Conservation (phyloP, 2,797 vertebrate species). For the Halcyon chelicuti region DNA sequence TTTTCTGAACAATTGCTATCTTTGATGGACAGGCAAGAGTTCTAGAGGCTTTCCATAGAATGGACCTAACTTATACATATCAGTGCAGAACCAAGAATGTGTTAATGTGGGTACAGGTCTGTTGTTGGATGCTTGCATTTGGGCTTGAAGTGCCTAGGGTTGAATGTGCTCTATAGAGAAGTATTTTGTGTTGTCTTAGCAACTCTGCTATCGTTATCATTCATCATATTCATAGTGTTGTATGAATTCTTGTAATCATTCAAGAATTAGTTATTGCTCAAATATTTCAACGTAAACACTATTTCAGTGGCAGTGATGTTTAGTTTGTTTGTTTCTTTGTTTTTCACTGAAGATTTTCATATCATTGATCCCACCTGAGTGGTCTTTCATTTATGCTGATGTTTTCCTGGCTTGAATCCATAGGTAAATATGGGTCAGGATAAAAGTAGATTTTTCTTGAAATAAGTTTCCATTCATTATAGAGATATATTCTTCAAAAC, state of each 20-base stretch:
- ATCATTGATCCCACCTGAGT: neutral
- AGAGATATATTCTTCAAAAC: neutral
- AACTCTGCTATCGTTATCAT: neutral
- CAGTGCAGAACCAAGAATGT: neutral
- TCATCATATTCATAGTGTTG: neutral
- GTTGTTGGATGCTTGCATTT: neutral
- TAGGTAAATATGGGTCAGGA: neutral
- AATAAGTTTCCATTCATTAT: neutral
- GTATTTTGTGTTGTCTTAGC: neutral
- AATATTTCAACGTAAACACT: neutral
- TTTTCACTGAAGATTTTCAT: neutral
- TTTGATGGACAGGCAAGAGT: neutral
- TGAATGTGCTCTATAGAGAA: neutral
- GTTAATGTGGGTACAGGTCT: neutral
- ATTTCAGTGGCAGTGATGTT: neutral
- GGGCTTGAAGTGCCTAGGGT: neutral
- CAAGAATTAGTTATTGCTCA: neutral
- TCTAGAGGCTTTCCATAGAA: neutral
- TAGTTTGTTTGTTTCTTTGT: neutral
- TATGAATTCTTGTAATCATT: neutral
- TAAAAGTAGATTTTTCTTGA: neutral
- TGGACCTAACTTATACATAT: accelerated
- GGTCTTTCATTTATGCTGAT: neutral
- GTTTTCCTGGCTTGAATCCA: neutral
- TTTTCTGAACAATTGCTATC: neutral